These are phyloP conservation scores for Athrips mouffetella DNA, from an alignment of 2,888 invertebrate genomes.

Conservation along the genomic window DNA sequence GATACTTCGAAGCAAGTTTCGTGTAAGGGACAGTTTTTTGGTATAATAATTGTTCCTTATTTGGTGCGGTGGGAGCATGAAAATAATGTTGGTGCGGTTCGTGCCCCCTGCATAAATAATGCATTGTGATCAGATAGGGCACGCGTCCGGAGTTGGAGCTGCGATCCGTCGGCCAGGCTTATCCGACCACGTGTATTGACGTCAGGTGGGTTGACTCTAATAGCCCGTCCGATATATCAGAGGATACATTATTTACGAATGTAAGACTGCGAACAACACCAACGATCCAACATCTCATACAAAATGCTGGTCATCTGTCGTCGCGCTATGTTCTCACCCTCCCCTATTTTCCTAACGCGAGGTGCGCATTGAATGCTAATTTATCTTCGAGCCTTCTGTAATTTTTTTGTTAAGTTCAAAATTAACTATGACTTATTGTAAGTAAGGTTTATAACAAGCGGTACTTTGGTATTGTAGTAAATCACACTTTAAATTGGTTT, in stretches of 20 bases:
- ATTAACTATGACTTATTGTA: not conserved
- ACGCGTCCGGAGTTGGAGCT: slow-evolving; percentile 32
- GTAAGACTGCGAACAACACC: not conserved
- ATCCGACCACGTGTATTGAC: slow-evolving; percentile 32
- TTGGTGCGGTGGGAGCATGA: slow-evolving; percentile 23
- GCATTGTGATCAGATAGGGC: slow-evolving; percentile 47
- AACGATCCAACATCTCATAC: slow-evolving; percentile 1
- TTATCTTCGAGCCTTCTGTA: not conserved
- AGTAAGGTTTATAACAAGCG: too few relatives aligned
- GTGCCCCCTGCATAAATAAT: slow-evolving; percentile 48
- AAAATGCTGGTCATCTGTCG: slow-evolving; percentile 5
- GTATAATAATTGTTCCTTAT: slow-evolving; percentile 24
- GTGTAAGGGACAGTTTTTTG: slow-evolving; percentile 30
- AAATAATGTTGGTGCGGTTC: slow-evolving; percentile 17
- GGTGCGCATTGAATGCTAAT: slow-evolving; percentile 12
- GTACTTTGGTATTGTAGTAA: not conserved
- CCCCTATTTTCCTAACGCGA: slow-evolving; percentile 1
- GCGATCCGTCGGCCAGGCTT: slow-evolving; percentile 36
- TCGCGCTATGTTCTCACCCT: slow-evolving; percentile 1
- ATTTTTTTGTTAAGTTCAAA: not conserved
- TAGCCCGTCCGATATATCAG: slow-evolving; percentile 27
- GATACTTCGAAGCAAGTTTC: slow-evolving; percentile 22
- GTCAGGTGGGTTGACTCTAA: slow-evolving; percentile 44
- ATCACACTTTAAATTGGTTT: too few relatives aligned
- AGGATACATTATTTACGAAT: slow-evolving; percentile 32